These are phyloP conservation scores for Hypanus sabinus DNA, from an alignment of 2,113 vertebrate species.

Conservation along the genomic window DNA sequence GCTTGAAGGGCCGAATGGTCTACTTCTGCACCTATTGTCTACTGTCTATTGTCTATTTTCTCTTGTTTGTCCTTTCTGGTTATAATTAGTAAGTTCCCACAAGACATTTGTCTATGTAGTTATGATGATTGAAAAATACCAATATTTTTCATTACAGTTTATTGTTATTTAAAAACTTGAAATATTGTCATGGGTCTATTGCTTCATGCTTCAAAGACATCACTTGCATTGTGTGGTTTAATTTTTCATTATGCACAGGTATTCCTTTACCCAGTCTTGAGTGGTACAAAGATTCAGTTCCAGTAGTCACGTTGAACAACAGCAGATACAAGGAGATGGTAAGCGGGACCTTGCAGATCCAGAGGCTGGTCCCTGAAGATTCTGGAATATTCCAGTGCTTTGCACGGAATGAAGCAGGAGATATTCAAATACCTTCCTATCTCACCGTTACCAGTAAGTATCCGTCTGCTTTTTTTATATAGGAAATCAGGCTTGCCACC, in stretches of 20 bases:
- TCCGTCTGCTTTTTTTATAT: not conserved
- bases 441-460: conserved; percentile 86
- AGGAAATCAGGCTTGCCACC: not conserved
- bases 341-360: conserved; percentile 67
- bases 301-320: conserved; percentile 66
- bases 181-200: no score
- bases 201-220: not conserved
- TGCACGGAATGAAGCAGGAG: conserved; percentile 73
- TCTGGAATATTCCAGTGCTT: conserved; percentile 90
- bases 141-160: not conserved
- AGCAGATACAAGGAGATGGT: conserved; percentile 72
- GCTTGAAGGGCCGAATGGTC: no score
- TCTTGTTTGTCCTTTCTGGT: no score
- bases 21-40: no score
- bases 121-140: not conserved
- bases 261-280: conserved; percentile 69
- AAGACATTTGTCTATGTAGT: not conserved
- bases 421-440: conserved; percentile 72
- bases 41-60: no score
- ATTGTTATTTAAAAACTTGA: not conserved
- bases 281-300: conserved; percentile 82
- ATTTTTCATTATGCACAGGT: conserved; percentile 52
- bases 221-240: not conserved
- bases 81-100: not conserved
- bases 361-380: conserved; percentile 67